Conservation (phyloP, 1,140 invertebrate species). For the Calosoma granatense region DNA sequence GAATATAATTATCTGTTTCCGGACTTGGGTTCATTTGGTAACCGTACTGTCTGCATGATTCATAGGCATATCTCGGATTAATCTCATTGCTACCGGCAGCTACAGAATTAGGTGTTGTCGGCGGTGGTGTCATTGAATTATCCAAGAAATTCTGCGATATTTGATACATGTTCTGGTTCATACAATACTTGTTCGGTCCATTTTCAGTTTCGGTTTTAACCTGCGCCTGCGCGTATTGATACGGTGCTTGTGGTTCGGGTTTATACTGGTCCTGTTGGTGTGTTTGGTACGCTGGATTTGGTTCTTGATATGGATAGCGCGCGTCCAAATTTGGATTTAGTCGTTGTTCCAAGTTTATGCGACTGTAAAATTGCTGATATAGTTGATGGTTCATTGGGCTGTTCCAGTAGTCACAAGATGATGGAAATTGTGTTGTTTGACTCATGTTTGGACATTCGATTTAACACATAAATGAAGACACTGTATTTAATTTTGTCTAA, state of each 20-base stretch:
- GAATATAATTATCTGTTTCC: not conserved
- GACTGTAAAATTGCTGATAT: constrained; percentile 14
- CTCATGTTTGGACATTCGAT: constrained; percentile 10
- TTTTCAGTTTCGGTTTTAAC: not conserved
- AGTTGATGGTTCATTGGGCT: constrained; percentile 7
- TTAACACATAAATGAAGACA: not conserved
- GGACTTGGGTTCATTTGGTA: not conserved
- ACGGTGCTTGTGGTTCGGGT: not conserved
- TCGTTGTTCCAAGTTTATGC: not conserved
- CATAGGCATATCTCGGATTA: not conserved
- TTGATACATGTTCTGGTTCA: not conserved
- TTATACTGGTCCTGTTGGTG: not conserved
- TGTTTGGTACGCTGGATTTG: not conserved
- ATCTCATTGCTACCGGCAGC: not conserved
- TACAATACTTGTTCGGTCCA: not conserved
- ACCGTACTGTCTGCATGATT: not conserved
- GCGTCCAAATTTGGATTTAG: not conserved
- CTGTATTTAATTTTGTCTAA: too few relatives aligned
- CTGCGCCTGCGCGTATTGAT: not conserved
- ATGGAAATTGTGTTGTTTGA: constrained; percentile 11
- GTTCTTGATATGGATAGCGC: not conserved
- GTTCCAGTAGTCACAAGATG: constrained; percentile 13
- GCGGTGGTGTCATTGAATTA: not conserved
- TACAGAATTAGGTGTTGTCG: not conserved
- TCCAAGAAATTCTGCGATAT: not conserved